Evolutionary conservation across 1,140 invertebrate species (phyloP).

Genomic region (Heliconius congener): DNA sequence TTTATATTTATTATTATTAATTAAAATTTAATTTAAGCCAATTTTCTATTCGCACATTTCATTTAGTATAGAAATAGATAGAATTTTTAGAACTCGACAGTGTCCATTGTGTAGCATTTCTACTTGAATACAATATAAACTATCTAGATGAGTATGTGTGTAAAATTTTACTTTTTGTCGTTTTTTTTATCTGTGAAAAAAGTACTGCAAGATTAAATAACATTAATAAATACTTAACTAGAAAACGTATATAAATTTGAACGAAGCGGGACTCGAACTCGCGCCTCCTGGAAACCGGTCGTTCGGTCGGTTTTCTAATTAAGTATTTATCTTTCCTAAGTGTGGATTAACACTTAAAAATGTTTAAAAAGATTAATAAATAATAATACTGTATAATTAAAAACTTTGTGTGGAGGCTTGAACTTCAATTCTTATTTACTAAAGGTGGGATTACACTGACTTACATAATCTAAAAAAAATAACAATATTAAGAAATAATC

Average conservation of each 20-base stretch:
- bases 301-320: too few relatives aligned
- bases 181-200: not conserved
- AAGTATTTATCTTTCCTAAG: too few relatives aligned
- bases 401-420: conserved; percentile 12
- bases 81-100: not conserved
- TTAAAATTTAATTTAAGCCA: not conserved
- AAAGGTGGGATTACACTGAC: conserved; percentile 5
- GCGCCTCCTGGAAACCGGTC: too few relatives aligned
- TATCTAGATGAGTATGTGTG: not conserved
- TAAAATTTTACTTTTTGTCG: not conserved
- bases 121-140: conserved; percentile 11
- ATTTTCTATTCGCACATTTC: conserved; percentile 10
- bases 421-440: not conserved
- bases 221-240: not conserved
- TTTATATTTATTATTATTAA: not conserved
- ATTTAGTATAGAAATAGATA: not conserved
- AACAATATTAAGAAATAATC: not conserved
- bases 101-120: conserved; percentile 28
- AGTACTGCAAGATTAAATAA: not conserved
- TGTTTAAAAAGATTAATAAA: too few relatives aligned
- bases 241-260: too few relatives aligned
- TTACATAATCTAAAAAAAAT: not conserved
- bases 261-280: too few relatives aligned
- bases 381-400: not conserved
- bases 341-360: too few relatives aligned